Evolutionary conservation across 2,888 invertebrate genomes (phyloP), one percentile per base, ranked within the genome.

Genomic region (Drosophila falleni): DNA sequence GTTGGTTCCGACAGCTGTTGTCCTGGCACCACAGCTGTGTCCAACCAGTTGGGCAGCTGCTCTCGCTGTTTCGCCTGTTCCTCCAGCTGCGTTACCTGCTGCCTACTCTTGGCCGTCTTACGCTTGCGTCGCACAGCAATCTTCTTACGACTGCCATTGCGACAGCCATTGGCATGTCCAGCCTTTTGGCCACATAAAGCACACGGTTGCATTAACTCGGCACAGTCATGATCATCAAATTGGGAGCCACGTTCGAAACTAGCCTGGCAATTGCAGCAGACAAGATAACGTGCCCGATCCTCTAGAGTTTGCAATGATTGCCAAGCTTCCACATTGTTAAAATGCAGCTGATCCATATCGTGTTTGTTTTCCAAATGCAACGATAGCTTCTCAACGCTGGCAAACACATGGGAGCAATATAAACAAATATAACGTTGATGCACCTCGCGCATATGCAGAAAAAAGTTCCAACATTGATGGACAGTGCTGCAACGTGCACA

Each of bases 401-500:
- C 95, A 93, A 97, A 97, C 94, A 97, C 95, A 54, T 96, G 96
- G 73, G 97, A 94, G 91, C 97, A 97, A 92, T 96, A 96, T 56
- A 97, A 93, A 91, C 97, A 97, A 81, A 97, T 96, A 90, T 96
- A 96, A 59, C 96, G 94, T 82, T 95, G 95, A 91, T 97, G 97
- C 65, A 95, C 95, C 89, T 97, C 96, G 59, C 96, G 94, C 95
- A 97, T 97, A 86, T 97, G 97, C 49, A 96, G 92, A 91, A 97
- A 97, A 68, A 97, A 94, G 93, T 97, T 96, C 96, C 97, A 97
- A 87, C 96, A 96, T 92, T 97, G 96, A 93, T 96, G 97, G 89
- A 97, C 97, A 11, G 96, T 96, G 47, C 95, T 96, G 91, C 97
- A 97, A 0, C 96, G 96, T 13, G 96, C 96, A 91, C 97, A 97